Percentiles rank a stretch among this genome's conserved stretches.
phyloP scores from a whole-genome alignment of 2,888 invertebrate species.

The Podabrus alpinus region DNA sequence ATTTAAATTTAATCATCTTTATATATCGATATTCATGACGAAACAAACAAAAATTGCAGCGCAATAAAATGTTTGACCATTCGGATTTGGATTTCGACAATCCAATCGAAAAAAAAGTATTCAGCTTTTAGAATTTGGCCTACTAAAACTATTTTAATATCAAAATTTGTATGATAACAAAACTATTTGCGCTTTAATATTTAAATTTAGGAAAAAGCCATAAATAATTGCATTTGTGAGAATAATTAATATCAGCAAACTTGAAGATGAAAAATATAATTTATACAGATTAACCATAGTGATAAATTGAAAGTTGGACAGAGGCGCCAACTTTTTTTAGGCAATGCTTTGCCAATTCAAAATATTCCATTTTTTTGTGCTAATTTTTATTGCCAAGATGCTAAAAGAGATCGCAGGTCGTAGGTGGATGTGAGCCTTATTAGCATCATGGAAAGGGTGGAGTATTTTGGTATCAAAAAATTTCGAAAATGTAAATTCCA shows the following conservation, averaged over 20 bases:
- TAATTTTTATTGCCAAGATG: background rate
- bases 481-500: too few species aligned
- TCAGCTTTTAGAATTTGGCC: too few species aligned
- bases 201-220: background rate
- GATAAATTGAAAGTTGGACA: background rate
- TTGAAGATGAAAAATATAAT: background rate
- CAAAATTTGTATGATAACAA: too few species aligned
- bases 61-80: background rate
- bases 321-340: background rate
- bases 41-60: background rate
- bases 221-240: background rate
- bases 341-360: background rate
- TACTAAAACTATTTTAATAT: too few species aligned
- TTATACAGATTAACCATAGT: background rate
- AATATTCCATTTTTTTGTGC: background rate
- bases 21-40: background rate
- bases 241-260: background rate
- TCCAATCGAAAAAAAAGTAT: too few species aligned
- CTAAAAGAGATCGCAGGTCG: background rate
- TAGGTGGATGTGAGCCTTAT: background rate
- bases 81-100: too few species aligned
- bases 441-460: background rate
- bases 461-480: background rate
- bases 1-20: background rate
- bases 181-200: background rate